Evolutionary conservation across 2,797 vertebrate species (phyloP), one percentile per base, ranked within the genome.

Genomic region (Perodicticus potto): DNA sequence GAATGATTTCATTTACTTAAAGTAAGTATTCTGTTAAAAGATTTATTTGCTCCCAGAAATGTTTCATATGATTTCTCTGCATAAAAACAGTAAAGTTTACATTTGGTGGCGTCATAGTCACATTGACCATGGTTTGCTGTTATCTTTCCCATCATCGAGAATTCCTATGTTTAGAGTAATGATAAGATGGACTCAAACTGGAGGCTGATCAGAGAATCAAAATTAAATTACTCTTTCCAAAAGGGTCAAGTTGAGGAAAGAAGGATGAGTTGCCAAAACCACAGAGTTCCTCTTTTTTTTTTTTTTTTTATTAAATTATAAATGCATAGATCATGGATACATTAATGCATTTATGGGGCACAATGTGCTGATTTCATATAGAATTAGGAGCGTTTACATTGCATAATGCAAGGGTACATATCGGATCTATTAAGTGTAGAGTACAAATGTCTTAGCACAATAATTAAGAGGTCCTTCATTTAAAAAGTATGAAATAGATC

Each of bases 1-100:
- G 40, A 89, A 89, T 74, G 34, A 72, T 94, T 92, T 80, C 45
- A 91, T 89, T 97, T 96, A 91, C 84, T 94, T 88, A 86, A 81
- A 85, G 40, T 70, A 82, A 53, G 6, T 63, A 34, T 57, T 81
- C 32, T 81, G n/a, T 49, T 37, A 63, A 95, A 93, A 69, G 77
- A 94, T 11, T 89, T 72, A 69, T 93, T 81, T 94, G 37, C 29
- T n/a, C 32, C 32, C 25, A 14, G 80, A 55, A 55, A 55, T 94
- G 94, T 81, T 12, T 32, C 10, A 53, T 80, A 76, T 82, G n/a
- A 89, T 37, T 29, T 43, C 23, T 74, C 73, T 86, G 27, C 22
- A n/a, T 96, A 59, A 40, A 90, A 92, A 61, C 80, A 83, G 27
- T 4, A 49, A 81, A 59, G 19, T 72, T 92, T 55, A 32, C 70